Evolutionary conservation across 2,113 vertebrate species (phyloP).

Genomic region (Hippoglossus stenolepis): DNA sequence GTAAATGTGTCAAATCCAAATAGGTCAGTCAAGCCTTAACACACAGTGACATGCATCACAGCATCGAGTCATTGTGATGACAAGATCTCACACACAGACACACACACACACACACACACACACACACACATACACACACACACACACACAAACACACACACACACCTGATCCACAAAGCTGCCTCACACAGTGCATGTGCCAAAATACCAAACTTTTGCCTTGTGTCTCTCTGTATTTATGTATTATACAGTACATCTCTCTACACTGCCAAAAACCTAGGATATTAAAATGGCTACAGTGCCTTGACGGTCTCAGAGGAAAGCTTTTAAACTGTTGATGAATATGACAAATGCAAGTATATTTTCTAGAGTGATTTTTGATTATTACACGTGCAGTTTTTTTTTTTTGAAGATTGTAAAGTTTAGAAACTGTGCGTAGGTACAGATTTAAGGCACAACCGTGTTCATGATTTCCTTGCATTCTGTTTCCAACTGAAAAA

Average conservation of each 20-base stretch:
- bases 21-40: conserved; percentile 39
- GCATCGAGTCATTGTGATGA: neutral
- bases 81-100: neutral
- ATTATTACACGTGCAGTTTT: conserved; percentile 50
- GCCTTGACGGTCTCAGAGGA: conserved; percentile 76
- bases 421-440: conserved; percentile 41
- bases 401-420: conserved; percentile 30
- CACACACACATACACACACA: neutral
- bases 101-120: neutral
- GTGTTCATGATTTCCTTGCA: too few species aligned
- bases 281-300: conserved; percentile 63
- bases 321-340: conserved; percentile 56
- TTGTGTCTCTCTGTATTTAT: conserved; percentile 47
- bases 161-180: conserved; percentile 34
- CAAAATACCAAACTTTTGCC: conserved; percentile 66
- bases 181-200: conserved; percentile 57
- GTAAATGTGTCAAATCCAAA: conserved; percentile 51
- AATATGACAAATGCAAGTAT: conserved; percentile 57
- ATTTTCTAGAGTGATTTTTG: conserved; percentile 67
- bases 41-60: neutral
- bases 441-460: too few species aligned
- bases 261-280: conserved; percentile 64
- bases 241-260: conserved; percentile 43
- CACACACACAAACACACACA: neutral
- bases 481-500: conserved; percentile 40